Conservation (phyloP, 2,797 vertebrate genomes). For the Lepus townsendii region DNA sequence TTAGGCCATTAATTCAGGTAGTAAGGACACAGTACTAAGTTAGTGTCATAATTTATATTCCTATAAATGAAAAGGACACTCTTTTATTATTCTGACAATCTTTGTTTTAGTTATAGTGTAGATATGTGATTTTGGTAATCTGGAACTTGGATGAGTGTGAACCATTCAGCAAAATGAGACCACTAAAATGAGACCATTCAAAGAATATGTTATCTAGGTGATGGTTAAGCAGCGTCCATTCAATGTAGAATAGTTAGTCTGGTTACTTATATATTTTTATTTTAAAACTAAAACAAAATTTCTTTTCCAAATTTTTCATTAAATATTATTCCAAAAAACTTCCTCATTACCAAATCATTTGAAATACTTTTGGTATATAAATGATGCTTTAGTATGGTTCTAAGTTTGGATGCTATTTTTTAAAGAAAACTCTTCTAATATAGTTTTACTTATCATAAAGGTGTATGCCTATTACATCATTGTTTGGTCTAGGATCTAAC, state of each 20-base stretch:
- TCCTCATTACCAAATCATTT: conserved; percentile 44
- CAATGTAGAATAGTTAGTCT: background rate
- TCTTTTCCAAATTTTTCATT: conserved; percentile 7
- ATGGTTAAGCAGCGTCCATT: background rate
- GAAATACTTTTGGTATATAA: conserved; percentile 22
- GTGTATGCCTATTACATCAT: conserved; percentile 58
- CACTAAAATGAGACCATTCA: conserved; percentile 35
- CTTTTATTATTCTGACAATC: conserved; percentile 53
- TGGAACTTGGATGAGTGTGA: conserved; percentile 42
- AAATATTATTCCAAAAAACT: background rate
- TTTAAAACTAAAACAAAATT: conserved; percentile 48
- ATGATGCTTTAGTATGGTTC: conserved; percentile 57
- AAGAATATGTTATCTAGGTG: background rate
- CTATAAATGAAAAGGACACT: background rate
- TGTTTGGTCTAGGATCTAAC: conserved; percentile 67
- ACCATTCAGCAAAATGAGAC: conserved; percentile 4
- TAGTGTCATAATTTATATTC: conserved; percentile 71
- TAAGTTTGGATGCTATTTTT: conserved; percentile 60
- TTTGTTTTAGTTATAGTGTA: conserved; percentile 37
- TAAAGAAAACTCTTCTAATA: conserved; percentile 77
- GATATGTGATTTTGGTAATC: conserved; percentile 46
- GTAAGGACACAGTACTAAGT: conserved; percentile 60
- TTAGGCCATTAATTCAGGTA: conserved; percentile 72
- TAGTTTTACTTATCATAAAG: conserved; percentile 61
- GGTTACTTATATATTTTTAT: conserved; percentile 18